Base-by-base conservation (phyloP, 2,113 vertebrate genomes). In the Cariama cristata region DNA sequence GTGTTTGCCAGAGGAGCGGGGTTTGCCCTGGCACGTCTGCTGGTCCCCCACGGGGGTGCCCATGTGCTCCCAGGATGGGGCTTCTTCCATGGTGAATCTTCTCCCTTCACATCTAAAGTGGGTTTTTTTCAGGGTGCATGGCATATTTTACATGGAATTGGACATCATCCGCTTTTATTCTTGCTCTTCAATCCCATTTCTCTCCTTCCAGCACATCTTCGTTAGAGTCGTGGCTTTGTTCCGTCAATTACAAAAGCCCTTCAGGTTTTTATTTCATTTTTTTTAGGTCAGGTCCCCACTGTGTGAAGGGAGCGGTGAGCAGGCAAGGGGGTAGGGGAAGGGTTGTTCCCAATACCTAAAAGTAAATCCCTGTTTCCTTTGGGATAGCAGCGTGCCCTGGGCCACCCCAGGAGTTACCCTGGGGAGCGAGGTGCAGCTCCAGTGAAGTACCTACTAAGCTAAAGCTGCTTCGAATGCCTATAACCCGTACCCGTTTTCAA, bases 321-420 rank as follows among this genome's bases (percentile, higher is more conserved):
- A 79, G n/a, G 5, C 0, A 0, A 47, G 33, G 60, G 13, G 30
- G 45, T 15, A 74, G 56, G 56, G 35, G 40, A 52, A 33, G 12
- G 28, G 30, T 19, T 30, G 6, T 22, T 84, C 53, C 63, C 75
- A 42, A 8, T 30, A 11, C n/a, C 45, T 50, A 9, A 19, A 8
- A 18, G 19, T 33, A 58, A 72, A 73, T 20, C 33, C 69, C 12
- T 27, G 1, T 30, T 68, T 76, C 30, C 24, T 74, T 53, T 1
- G 15, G 73, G 73, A 68, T 27, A 47, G 23, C 2, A 1, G 2
- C 0, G 0, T 1, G 1, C 26, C 62, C 44, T 14, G 13, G 42
- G 32, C 26, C 16, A 26, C 18, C 7, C 11, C 18, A n/a, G 28
- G 28, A 50, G 26, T 21, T 17, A 18, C 64, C 27, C 11, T 22